Conservation (phyloP, 2,888 invertebrate species). For the Craniophora ligustri region DNA sequence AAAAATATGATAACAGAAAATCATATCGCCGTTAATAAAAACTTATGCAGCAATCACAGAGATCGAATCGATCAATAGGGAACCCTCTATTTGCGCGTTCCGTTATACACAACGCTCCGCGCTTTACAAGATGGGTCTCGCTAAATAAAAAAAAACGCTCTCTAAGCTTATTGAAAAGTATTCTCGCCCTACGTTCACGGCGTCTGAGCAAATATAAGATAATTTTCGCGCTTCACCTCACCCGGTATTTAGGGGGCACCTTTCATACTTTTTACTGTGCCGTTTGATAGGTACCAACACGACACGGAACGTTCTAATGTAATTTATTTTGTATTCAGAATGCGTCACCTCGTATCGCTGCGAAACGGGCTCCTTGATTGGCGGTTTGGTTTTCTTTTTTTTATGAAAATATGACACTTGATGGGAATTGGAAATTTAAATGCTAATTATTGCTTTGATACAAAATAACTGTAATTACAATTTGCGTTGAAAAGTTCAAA, state of each 20-base stretch:
- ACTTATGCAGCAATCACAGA: slow-evolving; percentile 63
- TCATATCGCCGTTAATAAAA: slow-evolving; percentile 48
- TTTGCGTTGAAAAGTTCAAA: no score
- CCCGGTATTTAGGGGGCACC: slow-evolving; percentile 88
- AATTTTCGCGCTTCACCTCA: slow-evolving; percentile 88
- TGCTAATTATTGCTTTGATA: no score
- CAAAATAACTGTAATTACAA: no score
- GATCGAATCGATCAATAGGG: slow-evolving; percentile 76
- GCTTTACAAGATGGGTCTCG: slow-evolving; percentile 79
- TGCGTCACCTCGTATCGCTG: slow-evolving; percentile 61
- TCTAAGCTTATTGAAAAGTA: slow-evolving; percentile 89
- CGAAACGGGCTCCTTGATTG: slow-evolving; percentile 51
- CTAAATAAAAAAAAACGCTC: slow-evolving; percentile 84
- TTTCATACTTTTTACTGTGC: slow-evolving; percentile 86
- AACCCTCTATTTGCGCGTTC: slow-evolving; percentile 82
- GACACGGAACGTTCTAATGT: slow-evolving; percentile 74
- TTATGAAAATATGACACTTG: slow-evolving; percentile 1
- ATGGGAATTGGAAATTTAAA: not conserved
- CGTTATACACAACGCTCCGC: slow-evolving; percentile 72
- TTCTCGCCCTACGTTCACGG: slow-evolving; percentile 88
- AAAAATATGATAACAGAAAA: slow-evolving; percentile 10
- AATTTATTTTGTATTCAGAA: slow-evolving; percentile 86
- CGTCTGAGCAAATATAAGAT: slow-evolving; percentile 88
- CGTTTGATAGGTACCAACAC: slow-evolving; percentile 76
- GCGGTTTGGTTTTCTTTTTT: slow-evolving; percentile 39